These are phyloP conservation scores for Spinus olivaceus DNA, from an alignment of 2,797 vertebrate species.

Conservation along the genomic window DNA sequence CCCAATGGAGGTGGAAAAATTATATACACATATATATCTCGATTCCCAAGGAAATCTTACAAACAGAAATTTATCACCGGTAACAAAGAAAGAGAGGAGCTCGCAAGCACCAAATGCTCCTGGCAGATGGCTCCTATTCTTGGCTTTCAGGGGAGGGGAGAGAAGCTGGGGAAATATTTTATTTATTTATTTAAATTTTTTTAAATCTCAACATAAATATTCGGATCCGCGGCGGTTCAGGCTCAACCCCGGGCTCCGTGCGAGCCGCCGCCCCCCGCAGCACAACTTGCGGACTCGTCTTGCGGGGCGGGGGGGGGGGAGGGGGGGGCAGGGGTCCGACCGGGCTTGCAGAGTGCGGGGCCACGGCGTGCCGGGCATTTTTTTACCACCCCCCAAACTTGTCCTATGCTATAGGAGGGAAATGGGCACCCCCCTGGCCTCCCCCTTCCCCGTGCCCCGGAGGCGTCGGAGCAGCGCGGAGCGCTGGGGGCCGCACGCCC, in stretches of 20 bases:
- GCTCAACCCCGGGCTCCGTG: constrained; percentile 43
- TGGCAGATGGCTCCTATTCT: constrained; percentile 76
- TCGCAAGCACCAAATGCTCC: constrained; percentile 65
- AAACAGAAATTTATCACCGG: constrained; percentile 69
- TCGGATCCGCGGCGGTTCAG: constrained; percentile 65
- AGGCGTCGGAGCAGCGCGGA: background rate
- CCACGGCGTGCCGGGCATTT: background rate
- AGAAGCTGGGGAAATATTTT: constrained; percentile 70
- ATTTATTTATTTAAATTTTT: constrained; percentile 85
- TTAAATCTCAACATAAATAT: constrained; percentile 81
- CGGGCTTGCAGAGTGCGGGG: background rate
- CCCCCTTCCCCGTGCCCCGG: background rate
- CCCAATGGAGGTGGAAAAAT: background rate
- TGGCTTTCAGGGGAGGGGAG: constrained; percentile 75
- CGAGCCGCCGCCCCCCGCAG: constrained; percentile 37
- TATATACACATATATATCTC: background rate
- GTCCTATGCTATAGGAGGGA: background rate
- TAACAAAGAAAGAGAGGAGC: constrained; percentile 77
- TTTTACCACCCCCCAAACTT: background rate
- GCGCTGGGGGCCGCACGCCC: background rate
- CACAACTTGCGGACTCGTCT: background rate
- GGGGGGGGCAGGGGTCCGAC: background rate
- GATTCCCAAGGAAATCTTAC: constrained; percentile 69
- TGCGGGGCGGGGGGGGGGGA: background rate
- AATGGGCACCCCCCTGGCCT: background rate